A percentile compares a stretch with the other conserved stretches of the same genome.
phyloP scores from a whole-genome alignment of 2,888 invertebrate species.

The Aporophyla nigra region DNA sequence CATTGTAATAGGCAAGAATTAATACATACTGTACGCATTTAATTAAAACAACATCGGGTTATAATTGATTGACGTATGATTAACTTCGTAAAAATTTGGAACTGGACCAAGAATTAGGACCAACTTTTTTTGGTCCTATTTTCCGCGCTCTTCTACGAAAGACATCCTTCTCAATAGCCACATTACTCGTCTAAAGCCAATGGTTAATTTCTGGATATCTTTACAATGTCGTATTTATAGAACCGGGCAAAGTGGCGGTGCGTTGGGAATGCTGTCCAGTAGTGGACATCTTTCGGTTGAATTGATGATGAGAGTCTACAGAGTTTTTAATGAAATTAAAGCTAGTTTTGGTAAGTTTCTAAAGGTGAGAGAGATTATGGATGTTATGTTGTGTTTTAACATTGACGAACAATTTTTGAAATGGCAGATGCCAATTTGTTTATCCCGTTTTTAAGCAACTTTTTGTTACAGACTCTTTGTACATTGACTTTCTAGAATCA shows the following conservation, averaged over 20 bases:
- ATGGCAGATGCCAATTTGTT: constrained; percentile 42
- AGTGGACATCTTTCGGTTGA: too few relatives aligned
- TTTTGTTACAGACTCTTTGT: constrained; percentile 16
- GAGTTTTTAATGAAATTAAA: too few relatives aligned
- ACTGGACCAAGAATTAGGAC: not conserved
- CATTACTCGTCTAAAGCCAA: not conserved
- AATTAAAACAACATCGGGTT: not conserved
- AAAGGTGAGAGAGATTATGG: too few relatives aligned
- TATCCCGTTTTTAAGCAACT: not conserved
- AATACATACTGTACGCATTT: constrained; percentile 11
- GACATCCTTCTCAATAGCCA: not conserved
- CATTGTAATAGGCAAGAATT: constrained; percentile 20
- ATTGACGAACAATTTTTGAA: not conserved
- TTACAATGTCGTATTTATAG: not conserved
- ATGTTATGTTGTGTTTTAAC: not conserved
- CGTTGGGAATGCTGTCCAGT: too few relatives aligned
- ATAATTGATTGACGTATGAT: not conserved
- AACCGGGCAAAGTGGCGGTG: too few relatives aligned
- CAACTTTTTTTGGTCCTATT: not conserved
- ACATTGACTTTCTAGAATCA: constrained; percentile 41
- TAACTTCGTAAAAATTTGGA: not conserved
- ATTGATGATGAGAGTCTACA: too few relatives aligned
- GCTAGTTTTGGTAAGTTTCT: too few relatives aligned
- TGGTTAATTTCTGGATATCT: not conserved
- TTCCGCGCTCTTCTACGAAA: not conserved